phyloP scores from a whole-genome alignment of 2,797 vertebrate genomes.

The Ceyx erithaca region DNA sequence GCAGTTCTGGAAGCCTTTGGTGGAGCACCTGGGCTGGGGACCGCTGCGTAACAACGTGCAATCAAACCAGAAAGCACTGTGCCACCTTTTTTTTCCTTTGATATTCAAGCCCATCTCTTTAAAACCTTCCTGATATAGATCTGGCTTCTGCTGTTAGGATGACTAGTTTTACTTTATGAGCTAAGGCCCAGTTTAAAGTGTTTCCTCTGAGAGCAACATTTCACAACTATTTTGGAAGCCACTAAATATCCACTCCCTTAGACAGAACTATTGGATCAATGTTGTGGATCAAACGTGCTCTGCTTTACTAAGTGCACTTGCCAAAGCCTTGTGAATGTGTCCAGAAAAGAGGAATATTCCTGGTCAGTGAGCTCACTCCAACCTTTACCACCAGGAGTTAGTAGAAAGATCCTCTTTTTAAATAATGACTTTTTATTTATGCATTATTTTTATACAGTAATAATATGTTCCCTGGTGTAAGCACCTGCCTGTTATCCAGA shows the following conservation, averaged over 20 bases:
- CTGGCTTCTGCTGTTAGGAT: not conserved
- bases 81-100: not conserved
- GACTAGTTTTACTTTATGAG: not conserved
- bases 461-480: not conserved
- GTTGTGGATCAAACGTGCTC: not conserved
- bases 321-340: not conserved
- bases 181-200: not conserved
- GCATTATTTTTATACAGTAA: not conserved
- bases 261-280: not conserved
- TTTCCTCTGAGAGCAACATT: not conserved
- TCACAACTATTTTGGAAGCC: not conserved
- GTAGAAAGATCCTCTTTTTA: not conserved
- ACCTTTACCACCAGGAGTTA: not conserved
- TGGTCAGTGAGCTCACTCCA: not conserved
- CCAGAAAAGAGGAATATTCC: not conserved
- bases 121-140: not conserved
- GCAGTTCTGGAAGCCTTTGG: not conserved
- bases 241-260: not conserved
- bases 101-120: not conserved
- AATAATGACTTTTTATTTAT: not conserved
- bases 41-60: not conserved
- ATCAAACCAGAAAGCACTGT: not conserved
- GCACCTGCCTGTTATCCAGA: not conserved
- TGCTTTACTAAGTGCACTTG: not conserved
- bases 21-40: not conserved